Evolutionary conservation across 2,113 vertebrate genomes (phyloP).

Genomic region (Desmodus rotundus): DNA sequence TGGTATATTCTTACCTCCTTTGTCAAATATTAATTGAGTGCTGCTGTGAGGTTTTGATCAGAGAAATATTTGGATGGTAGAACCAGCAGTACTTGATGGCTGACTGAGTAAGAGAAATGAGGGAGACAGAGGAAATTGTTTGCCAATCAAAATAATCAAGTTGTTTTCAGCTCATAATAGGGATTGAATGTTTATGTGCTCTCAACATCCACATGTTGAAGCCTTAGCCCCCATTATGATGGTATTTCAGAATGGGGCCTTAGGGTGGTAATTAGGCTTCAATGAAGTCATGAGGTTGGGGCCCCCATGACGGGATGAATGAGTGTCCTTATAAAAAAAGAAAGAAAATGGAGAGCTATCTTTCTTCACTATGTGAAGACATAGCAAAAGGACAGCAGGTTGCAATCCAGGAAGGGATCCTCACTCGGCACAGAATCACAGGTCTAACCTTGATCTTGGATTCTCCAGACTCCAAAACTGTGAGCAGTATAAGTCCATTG

Average conservation of each 20-base stretch:
- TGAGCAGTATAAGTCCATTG: not conserved
- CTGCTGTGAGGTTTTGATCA: no score
- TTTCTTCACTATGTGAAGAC: not conserved
- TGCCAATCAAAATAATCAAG: not conserved
- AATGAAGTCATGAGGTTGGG: not conserved
- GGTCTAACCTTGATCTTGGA: no score
- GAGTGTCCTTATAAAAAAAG: not conserved
- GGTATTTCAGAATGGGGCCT: not conserved
- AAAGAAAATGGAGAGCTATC: not conserved
- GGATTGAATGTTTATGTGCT: not conserved
- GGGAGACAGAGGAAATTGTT: not conserved
- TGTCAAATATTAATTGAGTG: no score
- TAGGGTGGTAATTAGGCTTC: not conserved
- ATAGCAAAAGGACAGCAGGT: no score
- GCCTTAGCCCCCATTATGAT: no score
- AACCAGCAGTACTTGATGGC: not conserved
- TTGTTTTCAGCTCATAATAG: not conserved
- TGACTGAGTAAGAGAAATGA: not conserved
- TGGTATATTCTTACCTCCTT: no score
- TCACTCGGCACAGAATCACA: no score
- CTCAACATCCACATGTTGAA: no score
- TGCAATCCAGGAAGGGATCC: no score
- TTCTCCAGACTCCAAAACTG: no score
- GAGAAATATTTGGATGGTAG: no score
- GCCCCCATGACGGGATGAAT: not conserved